Conservation (phyloP, 2,797 vertebrate species). For the Anguilla anguilla region DNA sequence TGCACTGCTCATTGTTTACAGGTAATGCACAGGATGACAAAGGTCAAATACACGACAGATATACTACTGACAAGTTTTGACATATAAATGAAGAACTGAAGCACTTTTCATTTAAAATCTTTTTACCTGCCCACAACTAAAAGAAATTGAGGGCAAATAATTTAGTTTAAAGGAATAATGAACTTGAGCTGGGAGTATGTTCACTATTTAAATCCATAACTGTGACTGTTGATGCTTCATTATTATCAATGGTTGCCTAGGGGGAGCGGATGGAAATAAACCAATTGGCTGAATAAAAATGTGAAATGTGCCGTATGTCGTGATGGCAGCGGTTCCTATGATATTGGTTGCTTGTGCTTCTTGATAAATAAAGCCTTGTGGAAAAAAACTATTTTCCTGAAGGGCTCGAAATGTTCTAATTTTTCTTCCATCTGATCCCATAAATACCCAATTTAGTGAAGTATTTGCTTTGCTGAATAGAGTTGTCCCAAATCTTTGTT, state of each 20-base stretch:
- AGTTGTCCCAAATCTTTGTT: constrained; percentile 12
- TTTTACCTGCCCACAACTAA: not conserved
- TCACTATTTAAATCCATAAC: constrained; percentile 32
- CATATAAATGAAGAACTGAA: not conserved
- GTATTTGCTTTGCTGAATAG: constrained; percentile 20
- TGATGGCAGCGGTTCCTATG: constrained; percentile 31
- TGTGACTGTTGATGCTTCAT: constrained; percentile 36
- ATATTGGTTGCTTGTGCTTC: constrained; percentile 33
- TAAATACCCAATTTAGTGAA: constrained; percentile 27
- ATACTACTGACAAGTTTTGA: not conserved
- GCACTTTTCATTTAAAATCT: not conserved
- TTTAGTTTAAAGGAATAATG: constrained; percentile 19
- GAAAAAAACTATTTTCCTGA: constrained; percentile 6
- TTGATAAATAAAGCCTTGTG: constrained; percentile 37
- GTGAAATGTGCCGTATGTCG: constrained; percentile 41
- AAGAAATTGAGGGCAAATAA: not conserved
- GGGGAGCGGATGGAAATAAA: constrained; percentile 36
- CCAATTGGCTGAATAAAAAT: constrained; percentile 34
- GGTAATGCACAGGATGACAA: not conserved
- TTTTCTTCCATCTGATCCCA: constrained; percentile 33
- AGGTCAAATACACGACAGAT: not conserved
- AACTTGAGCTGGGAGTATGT: constrained; percentile 8
- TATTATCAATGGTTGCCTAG: constrained; percentile 47
- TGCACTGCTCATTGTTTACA: not conserved
- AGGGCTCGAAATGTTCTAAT: constrained; percentile 12